phyloP scores from a whole-genome alignment of 2,113 vertebrate genomes.

The Oriolus oriolus region DNA sequence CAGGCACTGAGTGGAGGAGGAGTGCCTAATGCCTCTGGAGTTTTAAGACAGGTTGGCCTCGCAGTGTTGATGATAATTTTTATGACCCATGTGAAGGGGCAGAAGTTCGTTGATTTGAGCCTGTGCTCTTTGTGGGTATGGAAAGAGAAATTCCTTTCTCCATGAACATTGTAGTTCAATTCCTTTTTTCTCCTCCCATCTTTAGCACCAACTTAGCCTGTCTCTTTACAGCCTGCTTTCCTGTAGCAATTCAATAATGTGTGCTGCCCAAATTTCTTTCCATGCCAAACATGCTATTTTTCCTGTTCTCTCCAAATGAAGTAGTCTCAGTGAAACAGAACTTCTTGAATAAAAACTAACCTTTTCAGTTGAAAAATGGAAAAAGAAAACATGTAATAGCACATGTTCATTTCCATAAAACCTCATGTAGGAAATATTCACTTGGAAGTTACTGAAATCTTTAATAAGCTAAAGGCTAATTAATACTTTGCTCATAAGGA shows the following conservation, averaged over 20 bases:
- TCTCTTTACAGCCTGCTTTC: not conserved
- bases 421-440: not conserved
- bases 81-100: not conserved
- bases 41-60: not conserved
- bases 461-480: not conserved
- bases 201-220: not conserved
- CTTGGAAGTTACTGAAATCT: not conserved
- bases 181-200: not conserved
- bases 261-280: not conserved
- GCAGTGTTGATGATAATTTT: not conserved
- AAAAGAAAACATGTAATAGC: not conserved
- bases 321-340: not conserved
- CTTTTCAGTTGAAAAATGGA: not conserved
- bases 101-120: not conserved
- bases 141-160: not conserved
- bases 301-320: not conserved
- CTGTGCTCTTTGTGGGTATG: not conserved
- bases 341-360: not conserved
- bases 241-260: not conserved
- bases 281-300: not conserved
- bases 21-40: not conserved
- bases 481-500: not conserved
- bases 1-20: not conserved
- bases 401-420: not conserved
- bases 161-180: rapidly evolving